Evolutionary conservation across 1,140 invertebrate genomes (phyloP).

Genomic region (Drosophila guanche): DNA sequence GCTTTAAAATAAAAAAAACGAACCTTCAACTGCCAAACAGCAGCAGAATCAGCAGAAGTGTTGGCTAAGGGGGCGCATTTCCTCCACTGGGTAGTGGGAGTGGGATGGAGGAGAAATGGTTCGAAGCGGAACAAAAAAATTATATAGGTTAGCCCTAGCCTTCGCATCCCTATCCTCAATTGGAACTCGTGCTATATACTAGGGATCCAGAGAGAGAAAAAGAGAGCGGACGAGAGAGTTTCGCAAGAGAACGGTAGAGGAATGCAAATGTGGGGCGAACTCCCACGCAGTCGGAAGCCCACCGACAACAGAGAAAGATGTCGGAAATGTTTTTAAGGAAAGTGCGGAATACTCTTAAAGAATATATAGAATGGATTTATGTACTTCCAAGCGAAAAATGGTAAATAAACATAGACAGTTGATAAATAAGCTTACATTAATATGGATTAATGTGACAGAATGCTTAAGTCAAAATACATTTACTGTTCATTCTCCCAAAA

Average conservation of each 20-base stretch:
- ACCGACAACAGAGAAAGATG: conserved; percentile 46
- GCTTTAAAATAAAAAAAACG: conserved; percentile 63
- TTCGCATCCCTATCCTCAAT: conserved; percentile 62
- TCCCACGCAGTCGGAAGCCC: conserved; percentile 23
- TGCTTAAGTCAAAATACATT: no score
- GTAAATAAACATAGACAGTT: no score
- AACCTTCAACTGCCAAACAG: conserved; percentile 72
- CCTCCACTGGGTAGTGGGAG: conserved; percentile 12
- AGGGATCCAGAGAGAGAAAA: conserved; percentile 23
- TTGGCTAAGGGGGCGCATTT: conserved; percentile 3
- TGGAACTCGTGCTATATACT: conserved; percentile 42
- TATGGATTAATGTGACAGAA: no score
- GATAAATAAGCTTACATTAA: no score
- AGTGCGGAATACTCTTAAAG: not conserved
- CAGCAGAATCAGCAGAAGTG: conserved; percentile 12
- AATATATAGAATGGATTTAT: not conserved
- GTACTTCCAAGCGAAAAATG: no score
- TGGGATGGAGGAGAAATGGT: conserved; percentile 19
- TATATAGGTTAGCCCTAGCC: conserved; percentile 71
- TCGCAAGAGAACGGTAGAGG: conserved; percentile 13
- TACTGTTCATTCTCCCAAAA: no score
- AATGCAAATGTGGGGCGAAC: conserved; percentile 66
- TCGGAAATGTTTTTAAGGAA: conserved; percentile 24
- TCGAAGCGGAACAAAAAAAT: conserved; percentile 60
- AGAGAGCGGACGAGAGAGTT: conserved; percentile 2